Base-by-base conservation (phyloP, 2,888 invertebrate genomes). In the Drosophila vallismaia region DNA sequence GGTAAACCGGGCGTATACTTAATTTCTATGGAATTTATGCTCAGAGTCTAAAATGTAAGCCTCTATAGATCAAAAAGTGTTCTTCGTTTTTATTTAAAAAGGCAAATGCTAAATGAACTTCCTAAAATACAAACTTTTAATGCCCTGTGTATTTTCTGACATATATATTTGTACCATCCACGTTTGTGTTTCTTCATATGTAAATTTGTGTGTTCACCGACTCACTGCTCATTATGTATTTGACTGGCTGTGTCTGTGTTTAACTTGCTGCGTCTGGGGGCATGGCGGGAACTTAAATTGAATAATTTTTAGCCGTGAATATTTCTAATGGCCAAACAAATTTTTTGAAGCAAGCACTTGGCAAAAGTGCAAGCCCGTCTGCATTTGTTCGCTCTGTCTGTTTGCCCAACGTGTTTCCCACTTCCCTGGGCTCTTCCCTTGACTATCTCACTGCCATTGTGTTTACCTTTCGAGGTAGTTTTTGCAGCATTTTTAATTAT, bases 241-340 rank as follows among this genome's bases (percentile, higher is more conserved):
- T 87, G 80, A 67, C 58, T 45, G 62, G 48, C 53, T 64, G 50
- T 58, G 62, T 52, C 53, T 73, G 50, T 58, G 54, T 52, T 53
- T 51, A 28, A 44, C 44, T 62, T 40, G 42, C 38, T 14, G 45
- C 12, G 38, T 38, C 33, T 45, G 33, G 36, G 71, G 71, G 29
- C 66, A 14, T 42, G 69, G 69, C 53, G 14, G 48, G 76, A 82
- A 86, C 86, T 86, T 88, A 86, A 83, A 83, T 86, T 88, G 83
- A 86, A 83, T 83, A 88, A 83, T 86, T 83, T 82, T 76, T 84
- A 73, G 68, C 76, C 87, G 73, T 85, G 86, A 85, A 87, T 87
- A 87, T 88, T 86, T 88, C 86, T 88, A 83, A 83, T 86, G 80
- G 79, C 84, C 84, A 83, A 88, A 81, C 86, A 82, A 85, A 72